Evolutionary conservation across 1,140 invertebrate species (phyloP).

Genomic region (Magallana ariakensis): DNA sequence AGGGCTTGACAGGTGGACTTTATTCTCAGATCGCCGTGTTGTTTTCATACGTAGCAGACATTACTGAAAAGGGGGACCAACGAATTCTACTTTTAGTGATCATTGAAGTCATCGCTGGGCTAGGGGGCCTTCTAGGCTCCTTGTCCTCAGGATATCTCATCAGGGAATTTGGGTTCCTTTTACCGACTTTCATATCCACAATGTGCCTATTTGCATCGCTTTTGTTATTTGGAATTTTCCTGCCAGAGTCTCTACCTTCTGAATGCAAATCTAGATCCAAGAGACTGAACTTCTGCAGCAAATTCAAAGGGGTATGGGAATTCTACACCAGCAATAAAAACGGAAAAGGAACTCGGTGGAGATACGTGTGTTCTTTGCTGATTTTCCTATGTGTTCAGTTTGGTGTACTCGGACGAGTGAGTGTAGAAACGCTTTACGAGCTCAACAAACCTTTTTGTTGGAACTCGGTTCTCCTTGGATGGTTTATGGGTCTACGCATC

Average conservation of each 20-base stretch:
- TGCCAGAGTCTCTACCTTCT: slow-evolving; percentile 46
- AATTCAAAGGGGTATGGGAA: slow-evolving; percentile 25
- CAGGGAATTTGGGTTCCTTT: slow-evolving; percentile 25
- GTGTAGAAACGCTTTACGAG: slow-evolving; percentile 48
- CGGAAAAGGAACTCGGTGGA: slow-evolving; percentile 15
- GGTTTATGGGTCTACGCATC: slow-evolving; percentile 31
- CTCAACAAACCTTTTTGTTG: slow-evolving; percentile 56
- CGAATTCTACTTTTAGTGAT: slow-evolving; percentile 39
- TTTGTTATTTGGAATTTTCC: slow-evolving; percentile 29
- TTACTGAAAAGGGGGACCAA: slow-evolving; percentile 35
- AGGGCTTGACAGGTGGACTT: slow-evolving; percentile 31
- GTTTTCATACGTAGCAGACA: slow-evolving; percentile 45
- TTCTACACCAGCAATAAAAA: slow-evolving; percentile 36
- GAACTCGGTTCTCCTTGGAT: slow-evolving; percentile 50
- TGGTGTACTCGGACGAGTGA: slow-evolving; percentile 1
- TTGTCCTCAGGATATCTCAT: slow-evolving; percentile 48
- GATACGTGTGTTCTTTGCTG: slow-evolving; percentile 35
- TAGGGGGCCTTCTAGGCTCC: background rate
- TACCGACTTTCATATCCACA: background rate
- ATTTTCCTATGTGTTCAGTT: slow-evolving; percentile 35
- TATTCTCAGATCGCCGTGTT: background rate
- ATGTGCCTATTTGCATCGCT: background rate
- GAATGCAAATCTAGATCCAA: background rate
- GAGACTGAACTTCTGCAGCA: background rate
- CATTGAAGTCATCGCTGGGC: background rate